These are phyloP conservation scores for Ligdia adustata DNA, from an alignment of 2,888 invertebrate genomes.

Conservation along the genomic window DNA sequence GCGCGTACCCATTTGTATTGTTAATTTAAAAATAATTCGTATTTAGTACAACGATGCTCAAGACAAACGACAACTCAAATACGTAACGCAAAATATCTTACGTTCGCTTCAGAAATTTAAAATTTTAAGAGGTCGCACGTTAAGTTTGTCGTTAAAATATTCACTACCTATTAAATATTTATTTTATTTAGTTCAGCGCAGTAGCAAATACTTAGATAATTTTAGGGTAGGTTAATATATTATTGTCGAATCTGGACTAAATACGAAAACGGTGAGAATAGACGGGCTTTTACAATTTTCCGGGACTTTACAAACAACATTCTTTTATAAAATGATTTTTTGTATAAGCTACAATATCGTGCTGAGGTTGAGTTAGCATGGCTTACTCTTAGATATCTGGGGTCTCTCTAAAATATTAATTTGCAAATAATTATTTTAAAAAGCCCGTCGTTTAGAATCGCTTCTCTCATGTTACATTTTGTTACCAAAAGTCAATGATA, in stretches of 20 bases:
- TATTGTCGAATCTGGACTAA: neutral
- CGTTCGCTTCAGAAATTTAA: constrained; percentile 10
- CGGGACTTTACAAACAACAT: too few species aligned
- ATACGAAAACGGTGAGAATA: too few species aligned
- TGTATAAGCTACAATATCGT: too few species aligned
- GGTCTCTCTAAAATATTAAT: too few species aligned
- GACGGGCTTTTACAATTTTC: too few species aligned
- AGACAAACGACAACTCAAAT: constrained; percentile 30
- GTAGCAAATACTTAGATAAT: constrained; percentile 3
- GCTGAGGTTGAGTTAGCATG: too few species aligned
- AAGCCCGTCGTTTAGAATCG: too few species aligned
- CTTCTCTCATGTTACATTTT: constrained; percentile 5
- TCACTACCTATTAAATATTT: constrained; percentile 13
- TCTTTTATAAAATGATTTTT: too few species aligned
- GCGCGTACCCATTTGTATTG: constrained; percentile 41
- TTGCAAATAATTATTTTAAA: too few species aligned
- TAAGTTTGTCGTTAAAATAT: constrained; percentile 13
- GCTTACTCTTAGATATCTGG: too few species aligned
- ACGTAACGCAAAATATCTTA: constrained; percentile 29
- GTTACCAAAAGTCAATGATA: constrained; percentile 22
- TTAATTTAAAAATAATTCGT: constrained; percentile 37
- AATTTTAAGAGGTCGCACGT: constrained; percentile 14
- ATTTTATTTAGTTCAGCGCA: constrained; percentile 7
- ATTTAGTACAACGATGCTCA: constrained; percentile 38
- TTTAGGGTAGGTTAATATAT: constrained; percentile 1